Evolutionary conservation across 2,113 vertebrate genomes (phyloP).

Genomic region (Petrocephalus zakoni): DNA sequence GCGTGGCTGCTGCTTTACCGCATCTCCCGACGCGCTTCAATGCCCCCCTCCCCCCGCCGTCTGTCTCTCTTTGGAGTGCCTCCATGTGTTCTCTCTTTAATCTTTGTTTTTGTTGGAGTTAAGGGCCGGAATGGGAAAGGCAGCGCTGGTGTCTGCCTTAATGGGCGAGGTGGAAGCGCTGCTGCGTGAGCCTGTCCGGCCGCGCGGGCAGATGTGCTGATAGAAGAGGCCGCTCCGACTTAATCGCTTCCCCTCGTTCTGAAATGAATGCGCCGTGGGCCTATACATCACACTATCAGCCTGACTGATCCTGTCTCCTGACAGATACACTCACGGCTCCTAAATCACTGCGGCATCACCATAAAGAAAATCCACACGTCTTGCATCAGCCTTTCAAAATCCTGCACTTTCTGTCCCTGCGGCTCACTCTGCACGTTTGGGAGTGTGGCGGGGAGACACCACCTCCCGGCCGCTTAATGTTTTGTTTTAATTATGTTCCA

Average conservation of each 20-base stretch:
- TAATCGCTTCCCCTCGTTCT: constrained; percentile 24
- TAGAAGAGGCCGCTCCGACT: constrained; percentile 21
- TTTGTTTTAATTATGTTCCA: neutral
- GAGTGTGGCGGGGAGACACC: neutral
- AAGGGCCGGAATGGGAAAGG: constrained; percentile 16
- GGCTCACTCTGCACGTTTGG: neutral
- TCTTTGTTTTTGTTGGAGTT: constrained; percentile 23
- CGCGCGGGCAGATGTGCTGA: neutral
- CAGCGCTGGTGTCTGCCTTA: constrained; percentile 10
- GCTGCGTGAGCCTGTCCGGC: neutral
- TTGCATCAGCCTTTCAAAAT: neutral
- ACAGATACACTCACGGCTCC: constrained; percentile 20
- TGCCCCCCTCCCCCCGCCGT: neutral
- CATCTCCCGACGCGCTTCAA: neutral
- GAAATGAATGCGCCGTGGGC: constrained; percentile 16
- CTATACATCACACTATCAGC: constrained; percentile 25
- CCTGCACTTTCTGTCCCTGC: neutral
- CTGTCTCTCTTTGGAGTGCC: neutral
- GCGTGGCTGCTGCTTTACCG: neutral
- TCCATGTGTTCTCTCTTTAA: constrained; percentile 7
- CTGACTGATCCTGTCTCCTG: constrained; percentile 25
- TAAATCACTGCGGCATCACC: constrained; percentile 16
- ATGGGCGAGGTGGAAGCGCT: constrained; percentile 13
- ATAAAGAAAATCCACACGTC: constrained; percentile 13
- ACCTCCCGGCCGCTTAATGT: neutral